Conservation (phyloP, 2,113 vertebrate genomes). For the Cyanocitta stelleri region DNA sequence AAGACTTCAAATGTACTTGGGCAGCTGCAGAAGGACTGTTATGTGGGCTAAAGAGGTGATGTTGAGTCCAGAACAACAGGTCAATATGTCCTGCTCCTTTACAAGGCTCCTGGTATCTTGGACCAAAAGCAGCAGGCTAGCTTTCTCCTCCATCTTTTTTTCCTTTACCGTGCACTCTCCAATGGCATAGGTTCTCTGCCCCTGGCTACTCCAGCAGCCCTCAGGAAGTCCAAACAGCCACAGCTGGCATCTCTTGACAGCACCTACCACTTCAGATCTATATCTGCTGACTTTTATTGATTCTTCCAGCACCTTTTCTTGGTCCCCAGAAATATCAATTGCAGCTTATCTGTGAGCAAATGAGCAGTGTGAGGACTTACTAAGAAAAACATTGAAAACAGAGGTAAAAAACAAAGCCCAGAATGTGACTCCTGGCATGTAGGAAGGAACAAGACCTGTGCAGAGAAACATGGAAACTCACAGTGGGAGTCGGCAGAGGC, state of each 20-base stretch:
- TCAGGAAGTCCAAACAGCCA: neutral
- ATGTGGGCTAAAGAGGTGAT: neutral
- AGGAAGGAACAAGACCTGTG: neutral
- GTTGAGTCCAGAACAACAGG: neutral
- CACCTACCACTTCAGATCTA: neutral
- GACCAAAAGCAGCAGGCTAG: neutral
- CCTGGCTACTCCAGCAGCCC: neutral
- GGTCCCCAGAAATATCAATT: neutral
- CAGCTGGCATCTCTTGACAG: neutral
- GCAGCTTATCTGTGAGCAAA: neutral
- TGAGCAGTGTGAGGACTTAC: neutral
- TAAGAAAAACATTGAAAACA: neutral
- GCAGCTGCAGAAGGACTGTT: neutral
- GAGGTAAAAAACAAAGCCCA: neutral
- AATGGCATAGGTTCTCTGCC: accelerated
- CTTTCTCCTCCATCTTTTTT: neutral
- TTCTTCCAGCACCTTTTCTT: neutral
- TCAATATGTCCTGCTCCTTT: neutral
- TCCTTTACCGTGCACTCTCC: neutral
- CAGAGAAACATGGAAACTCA: neutral
- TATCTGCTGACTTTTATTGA: neutral
- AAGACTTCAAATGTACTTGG: neutral
- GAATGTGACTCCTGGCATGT: neutral
- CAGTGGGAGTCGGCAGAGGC: neutral
- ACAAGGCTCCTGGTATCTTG: neutral